These are phyloP conservation scores for Nebria ingens DNA, from an alignment of 1,140 invertebrate species.

Conservation along the genomic window DNA sequence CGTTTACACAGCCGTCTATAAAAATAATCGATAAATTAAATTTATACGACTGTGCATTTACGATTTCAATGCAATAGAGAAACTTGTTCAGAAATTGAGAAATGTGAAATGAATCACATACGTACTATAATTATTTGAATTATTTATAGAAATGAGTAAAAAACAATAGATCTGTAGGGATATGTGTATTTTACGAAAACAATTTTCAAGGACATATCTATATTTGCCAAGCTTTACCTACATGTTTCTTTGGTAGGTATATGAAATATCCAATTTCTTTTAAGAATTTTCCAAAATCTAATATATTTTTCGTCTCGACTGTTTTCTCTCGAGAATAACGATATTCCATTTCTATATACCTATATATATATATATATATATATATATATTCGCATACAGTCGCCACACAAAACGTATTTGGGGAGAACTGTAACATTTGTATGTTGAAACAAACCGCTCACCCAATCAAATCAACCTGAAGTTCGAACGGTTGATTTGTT, in stretches of 20 bases:
- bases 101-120: too few species aligned
- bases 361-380: background rate
- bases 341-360: background rate
- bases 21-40: too few species aligned
- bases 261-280: too few species aligned
- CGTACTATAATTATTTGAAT: too few species aligned
- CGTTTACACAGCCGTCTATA: too few species aligned
- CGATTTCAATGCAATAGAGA: too few species aligned
- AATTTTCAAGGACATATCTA: background rate
- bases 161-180: background rate
- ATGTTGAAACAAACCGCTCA: constrained; percentile 2
- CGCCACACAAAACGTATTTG: background rate
- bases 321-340: constrained; percentile 2
- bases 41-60: too few species aligned
- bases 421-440: constrained; percentile 1
- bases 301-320: background rate
- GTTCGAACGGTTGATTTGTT: constrained; percentile 1
- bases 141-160: too few species aligned
- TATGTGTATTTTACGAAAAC: background rate
- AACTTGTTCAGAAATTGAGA: too few species aligned
- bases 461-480: background rate
- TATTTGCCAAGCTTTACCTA: background rate
- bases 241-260: too few species aligned
- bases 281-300: constrained; percentile 7
- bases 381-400: background rate